Percentiles rank a stretch among this genome's conserved stretches.
phyloP scores from a whole-genome alignment of 1,140 invertebrate genomes.

The Paraescarpia echinospica region DNA sequence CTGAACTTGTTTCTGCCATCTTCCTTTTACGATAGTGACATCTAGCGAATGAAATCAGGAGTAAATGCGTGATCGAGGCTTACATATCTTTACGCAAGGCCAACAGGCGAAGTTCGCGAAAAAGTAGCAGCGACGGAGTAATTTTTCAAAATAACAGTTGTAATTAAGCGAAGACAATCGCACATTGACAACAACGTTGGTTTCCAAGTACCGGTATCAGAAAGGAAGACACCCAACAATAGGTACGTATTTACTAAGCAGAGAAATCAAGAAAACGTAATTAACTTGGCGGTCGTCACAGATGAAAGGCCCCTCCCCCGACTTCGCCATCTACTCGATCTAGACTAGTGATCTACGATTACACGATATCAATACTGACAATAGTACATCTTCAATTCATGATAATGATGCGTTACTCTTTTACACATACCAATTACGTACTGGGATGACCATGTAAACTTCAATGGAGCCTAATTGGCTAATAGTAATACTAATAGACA shows the following conservation, averaged over 20 bases:
- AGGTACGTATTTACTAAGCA: background rate
- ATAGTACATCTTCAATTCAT: too few species aligned
- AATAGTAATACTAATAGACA: too few species aligned
- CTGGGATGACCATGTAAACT: too few species aligned
- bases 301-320: background rate
- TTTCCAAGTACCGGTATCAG: background rate
- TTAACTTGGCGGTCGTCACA: background rate
- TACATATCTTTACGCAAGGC: background rate
- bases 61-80: background rate
- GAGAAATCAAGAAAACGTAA: background rate
- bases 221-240: background rate
- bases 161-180: background rate
- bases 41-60: too few species aligned
- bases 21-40: too few species aligned
- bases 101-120: background rate
- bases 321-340: too few species aligned
- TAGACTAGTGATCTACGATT: too few species aligned
- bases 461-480: too few species aligned
- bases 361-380: too few species aligned
- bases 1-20: too few species aligned
- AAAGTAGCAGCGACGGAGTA: background rate
- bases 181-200: background rate
- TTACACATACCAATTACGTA: too few species aligned
- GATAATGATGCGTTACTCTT: too few species aligned
- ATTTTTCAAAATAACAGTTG: background rate